Conservation (phyloP, 2,113 vertebrate species). For the Oriolus oriolus region DNA sequence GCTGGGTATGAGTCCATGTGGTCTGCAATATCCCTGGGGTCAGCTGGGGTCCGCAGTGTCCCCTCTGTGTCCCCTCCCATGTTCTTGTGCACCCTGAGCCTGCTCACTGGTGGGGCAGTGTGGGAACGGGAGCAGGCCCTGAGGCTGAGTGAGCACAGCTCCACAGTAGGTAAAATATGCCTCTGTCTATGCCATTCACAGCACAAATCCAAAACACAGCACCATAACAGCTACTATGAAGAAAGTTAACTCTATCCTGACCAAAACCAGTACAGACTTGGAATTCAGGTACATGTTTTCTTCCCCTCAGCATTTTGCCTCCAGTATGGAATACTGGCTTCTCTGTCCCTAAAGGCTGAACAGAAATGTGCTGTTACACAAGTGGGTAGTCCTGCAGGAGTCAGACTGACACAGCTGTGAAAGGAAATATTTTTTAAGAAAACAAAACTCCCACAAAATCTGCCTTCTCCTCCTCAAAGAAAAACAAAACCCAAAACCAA, state of each 20-base stretch:
- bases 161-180: neutral
- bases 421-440: neutral
- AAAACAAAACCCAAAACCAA: rapidly evolving
- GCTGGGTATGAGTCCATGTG: neutral
- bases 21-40: neutral
- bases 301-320: neutral
- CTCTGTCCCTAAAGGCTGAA: neutral
- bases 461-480: neutral
- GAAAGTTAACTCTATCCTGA: neutral
- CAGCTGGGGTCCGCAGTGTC: neutral
- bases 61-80: neutral
- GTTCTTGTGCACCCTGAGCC: no score
- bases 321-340: neutral
- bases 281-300: neutral
- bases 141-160: neutral
- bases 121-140: neutral
- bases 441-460: neutral
- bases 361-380: neutral
- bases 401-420: neutral
- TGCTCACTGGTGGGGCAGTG: rapidly evolving
- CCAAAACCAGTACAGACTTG: neutral
- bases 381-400: neutral
- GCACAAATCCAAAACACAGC: neutral
- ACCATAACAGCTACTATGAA: rapidly evolving
- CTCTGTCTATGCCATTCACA: neutral